A percentile compares a stretch with the other conserved stretches of the same genome.
Evolutionary conservation across 1,140 invertebrate species (phyloP).

Genomic region (Microplitis demolitor): DNA sequence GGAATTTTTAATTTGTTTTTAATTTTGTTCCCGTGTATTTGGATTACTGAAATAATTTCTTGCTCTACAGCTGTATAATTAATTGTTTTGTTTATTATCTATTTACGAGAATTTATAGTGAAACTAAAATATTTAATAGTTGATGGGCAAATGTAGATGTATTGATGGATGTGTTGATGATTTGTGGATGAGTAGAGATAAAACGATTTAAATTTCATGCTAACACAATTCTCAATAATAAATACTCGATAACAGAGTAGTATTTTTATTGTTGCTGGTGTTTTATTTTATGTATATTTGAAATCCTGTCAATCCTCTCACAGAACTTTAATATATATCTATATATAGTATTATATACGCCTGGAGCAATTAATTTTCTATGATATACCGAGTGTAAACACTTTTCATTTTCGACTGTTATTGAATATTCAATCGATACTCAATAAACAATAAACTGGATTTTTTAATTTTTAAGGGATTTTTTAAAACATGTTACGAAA

Average conservation of each 20-base stretch:
- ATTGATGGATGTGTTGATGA: not conserved
- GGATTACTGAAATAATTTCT: too few species aligned
- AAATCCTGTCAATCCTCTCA: too few species aligned
- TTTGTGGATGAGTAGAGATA: not conserved
- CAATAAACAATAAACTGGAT: too few species aligned
- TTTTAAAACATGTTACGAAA: too few species aligned
- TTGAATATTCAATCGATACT: too few species aligned
- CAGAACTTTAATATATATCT: too few species aligned
- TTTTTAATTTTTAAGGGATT: too few species aligned
- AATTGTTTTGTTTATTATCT: not conserved
- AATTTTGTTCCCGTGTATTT: too few species aligned
- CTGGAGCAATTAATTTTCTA: not conserved
- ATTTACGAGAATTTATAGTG: not conserved
- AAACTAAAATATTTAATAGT: not conserved
- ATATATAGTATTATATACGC: not conserved
- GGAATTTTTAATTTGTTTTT: too few species aligned
- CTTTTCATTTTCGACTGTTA: too few species aligned
- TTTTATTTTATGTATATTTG: not conserved
- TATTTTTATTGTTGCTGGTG: too few species aligned
- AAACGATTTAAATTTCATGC: conserved; percentile 18
- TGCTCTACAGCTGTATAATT: not conserved
- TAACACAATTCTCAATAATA: conserved; percentile 9
- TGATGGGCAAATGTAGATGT: not conserved
- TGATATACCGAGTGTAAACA: not conserved
- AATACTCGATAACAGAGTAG: conserved; percentile 16